Evolutionary conservation across 2,888 invertebrate species (phyloP).

Genomic region (Parnassius smintheus): DNA sequence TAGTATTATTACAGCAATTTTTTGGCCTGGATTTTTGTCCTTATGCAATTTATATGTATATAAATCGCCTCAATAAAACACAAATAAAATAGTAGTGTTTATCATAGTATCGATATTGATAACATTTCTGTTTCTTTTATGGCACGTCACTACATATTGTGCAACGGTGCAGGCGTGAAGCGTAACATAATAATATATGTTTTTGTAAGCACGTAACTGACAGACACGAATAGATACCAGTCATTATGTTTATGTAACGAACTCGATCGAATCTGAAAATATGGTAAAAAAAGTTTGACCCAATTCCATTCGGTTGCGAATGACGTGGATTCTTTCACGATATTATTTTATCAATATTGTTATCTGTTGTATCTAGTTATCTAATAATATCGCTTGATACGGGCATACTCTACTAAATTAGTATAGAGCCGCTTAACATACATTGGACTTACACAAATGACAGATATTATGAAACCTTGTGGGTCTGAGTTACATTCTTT

Average conservation of each 20-base stretch:
- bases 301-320: slow-evolving; percentile 14
- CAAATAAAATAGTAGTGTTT: too few relatives aligned
- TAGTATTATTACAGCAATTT: too few relatives aligned
- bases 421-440: too few relatives aligned
- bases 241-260: slow-evolving; percentile 34
- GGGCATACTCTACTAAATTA: too few relatives aligned
- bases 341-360: background rate
- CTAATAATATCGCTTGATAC: too few relatives aligned
- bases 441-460: too few relatives aligned
- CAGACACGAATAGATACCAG: slow-evolving; percentile 31
- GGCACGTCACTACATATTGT: slow-evolving; percentile 52
- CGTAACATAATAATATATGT: slow-evolving; percentile 60
- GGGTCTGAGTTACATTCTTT: too few relatives aligned
- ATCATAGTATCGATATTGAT: slow-evolving; percentile 30
- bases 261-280: slow-evolving; percentile 25
- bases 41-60: too few relatives aligned
- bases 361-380: too few relatives aligned
- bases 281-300: slow-evolving; percentile 26
- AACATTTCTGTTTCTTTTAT: slow-evolving; percentile 3
- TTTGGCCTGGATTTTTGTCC: too few relatives aligned
- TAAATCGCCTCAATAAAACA: too few relatives aligned
- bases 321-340: slow-evolving; percentile 15
- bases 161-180: slow-evolving; percentile 53
- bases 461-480: too few relatives aligned
- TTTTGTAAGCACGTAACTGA: slow-evolving; percentile 34